Conservation (phyloP, 2,113 vertebrate genomes). For the Eleginops maclovinus region DNA sequence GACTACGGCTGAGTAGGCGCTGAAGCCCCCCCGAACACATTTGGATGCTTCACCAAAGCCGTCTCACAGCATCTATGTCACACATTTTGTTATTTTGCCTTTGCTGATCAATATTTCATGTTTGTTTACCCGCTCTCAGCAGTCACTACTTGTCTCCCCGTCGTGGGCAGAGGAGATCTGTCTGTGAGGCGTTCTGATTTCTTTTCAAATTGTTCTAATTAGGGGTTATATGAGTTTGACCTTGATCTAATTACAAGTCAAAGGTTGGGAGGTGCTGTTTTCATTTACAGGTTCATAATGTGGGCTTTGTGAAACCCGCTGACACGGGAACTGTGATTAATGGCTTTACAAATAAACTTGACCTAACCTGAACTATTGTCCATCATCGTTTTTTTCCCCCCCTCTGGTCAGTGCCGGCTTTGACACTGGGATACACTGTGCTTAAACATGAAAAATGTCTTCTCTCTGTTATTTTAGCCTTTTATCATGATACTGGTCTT, state of each 20-base stretch:
- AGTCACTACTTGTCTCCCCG: conserved; percentile 14
- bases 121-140: conserved; percentile 40
- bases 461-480: conserved; percentile 34
- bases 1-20: conserved; percentile 57
- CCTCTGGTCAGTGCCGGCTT: conserved; percentile 46
- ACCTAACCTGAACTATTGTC: conserved; percentile 64
- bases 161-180: not conserved
- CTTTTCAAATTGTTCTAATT: conserved; percentile 27
- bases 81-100: conserved; percentile 35
- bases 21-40: conserved; percentile 42
- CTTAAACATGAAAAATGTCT: conserved; percentile 52
- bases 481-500: conserved; percentile 24
- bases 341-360: conserved; percentile 68
- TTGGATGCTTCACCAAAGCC: conserved; percentile 38
- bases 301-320: conserved; percentile 43
- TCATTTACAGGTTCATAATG: conserved; percentile 43
- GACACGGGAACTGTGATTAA: conserved; percentile 63
- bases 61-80: conserved; percentile 30
- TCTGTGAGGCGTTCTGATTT: conserved; percentile 1
- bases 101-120: conserved; percentile 70
- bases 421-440: conserved; percentile 16
- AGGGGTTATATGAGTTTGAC: conserved; percentile 37
- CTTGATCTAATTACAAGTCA: conserved; percentile 60
- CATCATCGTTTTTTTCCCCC: conserved; percentile 32
- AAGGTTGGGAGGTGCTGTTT: conserved; percentile 43